Percentiles rank a stretch among this genome's conserved stretches.
Conservation (phyloP, 2,888 invertebrate species). For the Euplexia lucipara region DNA sequence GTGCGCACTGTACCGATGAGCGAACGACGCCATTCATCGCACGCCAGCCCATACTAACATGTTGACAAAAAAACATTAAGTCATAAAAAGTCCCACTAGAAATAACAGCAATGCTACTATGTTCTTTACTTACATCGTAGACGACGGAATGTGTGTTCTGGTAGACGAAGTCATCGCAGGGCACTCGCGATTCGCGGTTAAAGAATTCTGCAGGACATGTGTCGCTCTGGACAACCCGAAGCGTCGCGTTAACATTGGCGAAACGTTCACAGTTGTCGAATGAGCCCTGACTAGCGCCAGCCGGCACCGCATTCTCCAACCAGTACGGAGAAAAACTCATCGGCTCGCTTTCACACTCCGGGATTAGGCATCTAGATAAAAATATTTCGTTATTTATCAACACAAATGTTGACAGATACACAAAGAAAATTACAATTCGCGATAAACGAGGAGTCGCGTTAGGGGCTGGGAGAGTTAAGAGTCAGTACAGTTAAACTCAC, state of each 20-base stretch:
- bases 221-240: slow-evolving; percentile 26
- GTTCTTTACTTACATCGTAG: slow-evolving; percentile 85
- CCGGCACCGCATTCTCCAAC: slow-evolving; percentile 85
- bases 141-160: slow-evolving; percentile 79
- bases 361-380: slow-evolving; percentile 74
- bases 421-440: neutral
- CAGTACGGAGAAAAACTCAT: slow-evolving; percentile 81
- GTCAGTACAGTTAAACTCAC: too few relatives aligned
- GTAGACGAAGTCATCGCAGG: slow-evolving; percentile 77
- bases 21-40: slow-evolving; percentile 93
- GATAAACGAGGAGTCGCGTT: neutral
- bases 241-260: slow-evolving; percentile 51
- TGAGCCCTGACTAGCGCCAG: slow-evolving; percentile 62
- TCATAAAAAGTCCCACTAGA: neutral
- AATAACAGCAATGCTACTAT: too few relatives aligned
- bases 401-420: neutral
- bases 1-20: slow-evolving; percentile 93
- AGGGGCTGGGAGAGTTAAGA: too few relatives aligned
- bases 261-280: slow-evolving; percentile 87
- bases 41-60: slow-evolving; percentile 91
- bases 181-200: slow-evolving; percentile 60
- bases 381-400: neutral
- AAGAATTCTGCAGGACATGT: slow-evolving; percentile 78
- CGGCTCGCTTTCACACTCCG: slow-evolving; percentile 74
- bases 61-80: slow-evolving; percentile 16